Conservation (phyloP, 2,888 invertebrate genomes). For the Ormyrus rosae region DNA sequence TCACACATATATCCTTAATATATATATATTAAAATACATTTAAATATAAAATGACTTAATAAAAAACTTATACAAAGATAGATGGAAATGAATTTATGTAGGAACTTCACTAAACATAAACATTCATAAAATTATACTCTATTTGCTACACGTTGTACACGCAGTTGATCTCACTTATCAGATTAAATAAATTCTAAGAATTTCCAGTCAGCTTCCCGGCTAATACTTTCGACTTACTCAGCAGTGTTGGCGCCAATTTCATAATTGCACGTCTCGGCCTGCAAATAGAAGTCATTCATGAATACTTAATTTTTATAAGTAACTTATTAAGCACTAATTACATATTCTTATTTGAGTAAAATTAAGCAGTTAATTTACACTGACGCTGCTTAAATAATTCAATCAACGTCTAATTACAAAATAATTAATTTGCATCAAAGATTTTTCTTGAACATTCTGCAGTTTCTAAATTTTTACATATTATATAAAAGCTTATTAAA, state of each 20-base stretch:
- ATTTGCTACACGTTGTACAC: background rate
- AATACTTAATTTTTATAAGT: background rate
- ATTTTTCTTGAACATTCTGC: no score
- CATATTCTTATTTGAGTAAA: no score
- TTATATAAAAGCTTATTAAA: no score
- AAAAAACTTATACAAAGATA: background rate
- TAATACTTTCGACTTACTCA: slow-evolving; percentile 22
- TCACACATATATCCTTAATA: slow-evolving; percentile 2
- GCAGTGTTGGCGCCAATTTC: slow-evolving; percentile 44
- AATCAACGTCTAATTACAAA: no score
- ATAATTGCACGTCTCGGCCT: slow-evolving; percentile 44
- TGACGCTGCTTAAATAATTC: no score
- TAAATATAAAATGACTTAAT: background rate
- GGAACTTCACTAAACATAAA: slow-evolving; percentile 24
- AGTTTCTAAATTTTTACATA: no score
- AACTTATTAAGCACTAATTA: background rate
- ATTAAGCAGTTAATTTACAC: no score
- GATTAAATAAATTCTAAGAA: background rate
- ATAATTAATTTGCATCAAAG: no score
- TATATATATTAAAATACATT: slow-evolving; percentile 2
- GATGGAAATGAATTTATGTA: slow-evolving; percentile 26
- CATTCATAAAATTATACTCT: background rate
- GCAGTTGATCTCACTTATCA: slow-evolving; percentile 14
- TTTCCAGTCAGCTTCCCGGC: background rate
- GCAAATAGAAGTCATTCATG: slow-evolving; percentile 13